These are phyloP conservation scores for Pachyseris speciosa DNA, from an alignment of 64 coral and sea anemone species.

Conservation along the genomic window DNA sequence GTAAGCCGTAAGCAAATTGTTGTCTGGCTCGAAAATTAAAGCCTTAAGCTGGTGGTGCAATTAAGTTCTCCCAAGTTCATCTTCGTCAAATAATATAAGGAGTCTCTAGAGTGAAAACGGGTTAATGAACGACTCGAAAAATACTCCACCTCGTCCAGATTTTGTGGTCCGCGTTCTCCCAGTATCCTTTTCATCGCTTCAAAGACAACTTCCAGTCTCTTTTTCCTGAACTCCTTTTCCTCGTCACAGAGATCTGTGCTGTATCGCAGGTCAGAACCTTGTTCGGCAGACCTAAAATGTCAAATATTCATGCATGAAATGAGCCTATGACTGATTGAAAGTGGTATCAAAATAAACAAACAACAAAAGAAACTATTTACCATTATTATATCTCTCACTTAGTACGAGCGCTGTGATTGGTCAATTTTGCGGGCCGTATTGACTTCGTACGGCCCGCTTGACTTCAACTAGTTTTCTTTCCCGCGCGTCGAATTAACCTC, in stretches of 20 bases:
- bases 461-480: too few species aligned
- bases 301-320: not conserved
- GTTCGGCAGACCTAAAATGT: conserved; percentile 6
- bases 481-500: too few species aligned
- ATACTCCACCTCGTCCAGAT: conserved; percentile 61
- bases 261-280: conserved; percentile 68
- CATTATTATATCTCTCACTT: too few species aligned
- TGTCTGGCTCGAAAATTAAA: too few species aligned
- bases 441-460: too few species aligned
- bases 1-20: too few species aligned
- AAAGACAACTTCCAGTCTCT: conserved; percentile 56
- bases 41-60: too few species aligned
- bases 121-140: not conserved
- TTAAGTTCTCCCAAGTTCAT: too few species aligned
- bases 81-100: too few species aligned
- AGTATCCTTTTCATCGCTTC: conserved; percentile 80
- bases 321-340: not conserved
- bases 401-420: too few species aligned
- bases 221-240: conserved; percentile 67
- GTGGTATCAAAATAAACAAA: not conserved
- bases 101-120: too few species aligned
- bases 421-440: too few species aligned
- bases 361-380: not conserved
- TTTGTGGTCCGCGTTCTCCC: conserved; percentile 71
- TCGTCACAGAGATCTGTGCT: conserved; percentile 72